Base-by-base conservation (phyloP, 1,140 invertebrate species). In the Pollicipes pollicipes region DNA sequence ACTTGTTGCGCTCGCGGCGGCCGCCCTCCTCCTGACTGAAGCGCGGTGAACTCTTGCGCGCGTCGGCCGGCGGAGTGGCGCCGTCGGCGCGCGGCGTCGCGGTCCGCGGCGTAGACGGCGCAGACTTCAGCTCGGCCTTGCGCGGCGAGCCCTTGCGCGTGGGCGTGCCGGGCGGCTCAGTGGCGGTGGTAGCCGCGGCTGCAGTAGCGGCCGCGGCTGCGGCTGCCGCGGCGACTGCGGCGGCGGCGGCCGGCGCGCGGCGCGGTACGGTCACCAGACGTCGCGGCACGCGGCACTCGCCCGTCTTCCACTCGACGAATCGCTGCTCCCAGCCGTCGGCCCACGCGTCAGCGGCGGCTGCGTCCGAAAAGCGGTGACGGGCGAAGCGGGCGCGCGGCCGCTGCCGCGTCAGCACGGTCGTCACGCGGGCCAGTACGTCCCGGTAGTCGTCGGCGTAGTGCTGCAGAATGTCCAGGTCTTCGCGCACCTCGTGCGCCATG, bases 361-460 rank as follows among this genome's bases (percentile, higher is more conserved):
- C 10, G 27, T 3, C 45, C 45, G 45, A 6, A 24, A 58, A 58
- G 3, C 64, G 64, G 10, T 66, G 24, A 3, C 28, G n/a, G 26
- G 27, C 64, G 28, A 66, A 27, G 17, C 64, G 64, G 8, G 27
- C n/a, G 27, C n/a, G 28, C 28, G 64, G 64, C 64, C 45, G 45
- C 64, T 66, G 64, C n/a, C 64, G 64, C 10, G 8, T 28, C 16
- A 29, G n/a, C 64, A 28, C 27, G 6, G 27, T n/a, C 1, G 4
- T 21, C 3, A 66, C 64, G 10, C 64, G 64, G 24, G 27, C 27
- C 10, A 66, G 64, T 3, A 66, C 8, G 24, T 27, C 27, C 3
- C 64, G 64, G 64, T 66, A 66, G 64, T 66, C 27, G 6, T 28
- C 64, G n/a, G n/a, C n/a, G 27, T 66, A 66, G 64, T 29, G 64